Evolutionary conservation across 1,140 invertebrate genomes (phyloP), one percentile per base, ranked within the genome.

Genomic region (Panagrolaimus sp.): DNA sequence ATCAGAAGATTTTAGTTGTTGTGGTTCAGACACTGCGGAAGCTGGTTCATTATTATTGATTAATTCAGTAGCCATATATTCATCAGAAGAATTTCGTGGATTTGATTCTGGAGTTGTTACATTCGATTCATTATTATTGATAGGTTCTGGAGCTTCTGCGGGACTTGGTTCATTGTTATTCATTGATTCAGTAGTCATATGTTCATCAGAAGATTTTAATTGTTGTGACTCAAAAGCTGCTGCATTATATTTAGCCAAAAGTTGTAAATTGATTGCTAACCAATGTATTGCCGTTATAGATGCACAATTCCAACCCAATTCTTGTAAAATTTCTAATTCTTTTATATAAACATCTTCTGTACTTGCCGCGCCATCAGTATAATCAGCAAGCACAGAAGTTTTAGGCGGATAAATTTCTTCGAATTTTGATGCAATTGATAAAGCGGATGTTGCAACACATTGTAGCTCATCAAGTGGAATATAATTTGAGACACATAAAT

Each of bases 391-490:
- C 82, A 96, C 92, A 9, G 87, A 84, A 44, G 98, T 87, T 86
- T 96, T 96, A 1, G 96, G 96, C 63, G 96, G 96, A 85, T 98
- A 98, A 57, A 99, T 96, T 87, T 99, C 96, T 88, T 98, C 96
- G 47, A 91, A 87, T 88, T 99, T 98, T 8, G 94, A 89, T 25
- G 95, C 94, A 73, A 98, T 90, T 83, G 98, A 96, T 46, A 99
- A 85, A 78, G 92, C 92, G 7, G 95, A 93, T 57, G 97, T 93
- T 69, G 94, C 91, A 74, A 96, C 89, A 42, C 96, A 87, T 84
- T 97, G 93, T 38, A 97, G 85, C 74, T 91, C 89, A 75, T 89
- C 88, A 84, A 92, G 93, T 38, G 89, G 88, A 31, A 94, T 85
- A 82, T 87, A 38, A 20, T 1, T 51, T 23, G 46, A 11, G 44